Base-by-base conservation (phyloP, 2,888 invertebrate species). In the Asteroscopus sphinx region DNA sequence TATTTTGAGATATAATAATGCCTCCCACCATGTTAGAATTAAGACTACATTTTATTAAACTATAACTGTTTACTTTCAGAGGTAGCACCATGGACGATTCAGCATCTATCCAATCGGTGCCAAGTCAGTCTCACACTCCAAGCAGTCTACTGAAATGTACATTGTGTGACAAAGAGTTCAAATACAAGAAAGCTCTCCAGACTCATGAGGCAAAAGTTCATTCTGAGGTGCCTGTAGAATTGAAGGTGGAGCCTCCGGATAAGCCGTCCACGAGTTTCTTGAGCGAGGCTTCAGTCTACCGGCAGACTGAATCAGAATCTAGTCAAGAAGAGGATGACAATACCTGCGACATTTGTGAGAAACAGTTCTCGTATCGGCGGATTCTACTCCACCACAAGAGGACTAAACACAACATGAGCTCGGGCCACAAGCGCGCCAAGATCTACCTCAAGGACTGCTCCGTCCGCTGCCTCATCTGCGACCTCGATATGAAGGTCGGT, bases 331-430 rank as follows among this genome's bases (percentile, higher is more conserved):
- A 91, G 25, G 90, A 90, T 3, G 92, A 90, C 64, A 89, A 91
- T 51, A 93, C 93, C 0, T 94, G 94, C 60, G 93, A 94, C 51
- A 90, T 94, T 46, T 94, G 94, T 68, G 94, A 94, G 73, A 94
- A 94, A 66, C 85, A 87, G 65, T 94, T 94, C 80, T 92, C 93
- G 0, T 94, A 93, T 76, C 89, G 86, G 51, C 86, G 91, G 2
- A 69, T 92, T 1, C 80, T 94, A 0, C 66, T 90, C 0, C 92
- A 92, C 6, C 94, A 94, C 70, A 94, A 92, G 71, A 82, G 85
- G 25, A 92, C 90, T 1, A 94, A 94, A 61, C 94, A 94, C 66
- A 87, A 90, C 58, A 90, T 92, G 86, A 85, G 89, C 37, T 88
- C 94, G 0, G 93, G 93, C 1, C 85, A 85, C 30, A 93, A 93